Conservation (phyloP, 1,140 invertebrate genomes). For the Musca vetustissima region DNA sequence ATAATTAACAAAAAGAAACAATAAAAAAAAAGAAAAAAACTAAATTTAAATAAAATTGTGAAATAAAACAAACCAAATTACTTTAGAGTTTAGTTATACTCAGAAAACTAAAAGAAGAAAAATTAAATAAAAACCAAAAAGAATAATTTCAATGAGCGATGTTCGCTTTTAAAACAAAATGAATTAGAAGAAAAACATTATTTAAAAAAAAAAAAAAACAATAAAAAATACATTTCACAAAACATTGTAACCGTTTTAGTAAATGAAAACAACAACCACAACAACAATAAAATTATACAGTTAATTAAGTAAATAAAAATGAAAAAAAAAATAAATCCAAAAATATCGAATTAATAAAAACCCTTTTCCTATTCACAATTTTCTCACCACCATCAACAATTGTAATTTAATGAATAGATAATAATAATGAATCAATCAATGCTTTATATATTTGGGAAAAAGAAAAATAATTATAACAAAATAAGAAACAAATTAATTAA, state of each 20-base stretch:
- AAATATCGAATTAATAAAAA: too few relatives aligned
- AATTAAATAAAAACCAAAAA: slow-evolving; percentile 31
- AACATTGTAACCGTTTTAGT: slow-evolving; percentile 21
- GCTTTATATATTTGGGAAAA: slow-evolving; percentile 5
- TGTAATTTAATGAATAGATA: too few relatives aligned
- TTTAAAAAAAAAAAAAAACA: too few relatives aligned
- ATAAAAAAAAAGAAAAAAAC: too few relatives aligned
- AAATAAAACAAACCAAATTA: slow-evolving; percentile 29
- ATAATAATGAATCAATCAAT: background rate
- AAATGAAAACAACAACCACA: slow-evolving; percentile 27
- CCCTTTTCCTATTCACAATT: too few relatives aligned
- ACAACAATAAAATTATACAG: background rate
- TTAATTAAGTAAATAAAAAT: background rate
- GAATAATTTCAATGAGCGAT: slow-evolving; percentile 48
- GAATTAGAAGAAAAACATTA: slow-evolving; percentile 34
- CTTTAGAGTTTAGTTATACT: background rate
- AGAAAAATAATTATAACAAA: slow-evolving; percentile 8
- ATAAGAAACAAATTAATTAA: too few relatives aligned
- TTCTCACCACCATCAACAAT: too few relatives aligned
- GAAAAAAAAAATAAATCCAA: too few relatives aligned
- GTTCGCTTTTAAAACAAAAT: slow-evolving; percentile 53
- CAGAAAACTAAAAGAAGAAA: background rate
- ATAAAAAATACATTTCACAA: background rate
- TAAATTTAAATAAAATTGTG: slow-evolving; percentile 31
- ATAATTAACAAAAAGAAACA: slow-evolving; percentile 8